Conservation (phyloP, 2,113 vertebrate genomes). For the Geococcyx californianus region DNA sequence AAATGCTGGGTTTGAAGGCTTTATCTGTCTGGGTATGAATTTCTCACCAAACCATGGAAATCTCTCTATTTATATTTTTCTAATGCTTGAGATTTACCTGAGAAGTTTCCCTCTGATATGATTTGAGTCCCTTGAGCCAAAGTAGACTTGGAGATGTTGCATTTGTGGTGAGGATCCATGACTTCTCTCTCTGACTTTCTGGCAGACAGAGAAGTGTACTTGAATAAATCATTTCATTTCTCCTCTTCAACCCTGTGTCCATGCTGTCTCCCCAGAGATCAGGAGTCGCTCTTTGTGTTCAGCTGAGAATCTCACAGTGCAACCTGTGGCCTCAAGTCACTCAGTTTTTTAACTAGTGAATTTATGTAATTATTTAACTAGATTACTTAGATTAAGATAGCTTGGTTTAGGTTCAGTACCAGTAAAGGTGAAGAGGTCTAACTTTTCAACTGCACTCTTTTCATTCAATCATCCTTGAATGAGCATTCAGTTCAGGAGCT, state of each 20-base stretch:
- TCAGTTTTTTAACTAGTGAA: not conserved
- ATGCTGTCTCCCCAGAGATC: not conserved
- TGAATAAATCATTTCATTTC: not conserved
- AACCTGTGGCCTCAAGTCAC: not conserved
- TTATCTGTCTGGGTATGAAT: not conserved
- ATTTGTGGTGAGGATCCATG: not conserved
- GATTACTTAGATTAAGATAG: not conserved
- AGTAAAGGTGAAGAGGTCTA: not conserved
- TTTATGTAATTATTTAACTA: not conserved
- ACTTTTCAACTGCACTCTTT: not conserved
- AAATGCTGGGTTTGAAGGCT: not conserved
- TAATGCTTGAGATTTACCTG: not conserved
- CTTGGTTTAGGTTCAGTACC: not conserved
- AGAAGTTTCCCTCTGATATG: not conserved
- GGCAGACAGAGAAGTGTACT: not conserved
- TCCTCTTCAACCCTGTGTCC: not conserved
- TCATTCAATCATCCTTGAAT: not conserved
- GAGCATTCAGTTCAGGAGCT: accelerated
- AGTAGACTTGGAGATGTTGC: not conserved
- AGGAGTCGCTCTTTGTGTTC: not conserved
- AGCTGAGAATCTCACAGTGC: accelerated
- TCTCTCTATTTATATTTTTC: not conserved
- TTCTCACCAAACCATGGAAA: not conserved
- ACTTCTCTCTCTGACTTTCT: not conserved
- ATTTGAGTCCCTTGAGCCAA: not conserved